These are phyloP conservation scores for Heliconius nattereri DNA, from an alignment of 1,140 invertebrate species.

Conservation along the genomic window DNA sequence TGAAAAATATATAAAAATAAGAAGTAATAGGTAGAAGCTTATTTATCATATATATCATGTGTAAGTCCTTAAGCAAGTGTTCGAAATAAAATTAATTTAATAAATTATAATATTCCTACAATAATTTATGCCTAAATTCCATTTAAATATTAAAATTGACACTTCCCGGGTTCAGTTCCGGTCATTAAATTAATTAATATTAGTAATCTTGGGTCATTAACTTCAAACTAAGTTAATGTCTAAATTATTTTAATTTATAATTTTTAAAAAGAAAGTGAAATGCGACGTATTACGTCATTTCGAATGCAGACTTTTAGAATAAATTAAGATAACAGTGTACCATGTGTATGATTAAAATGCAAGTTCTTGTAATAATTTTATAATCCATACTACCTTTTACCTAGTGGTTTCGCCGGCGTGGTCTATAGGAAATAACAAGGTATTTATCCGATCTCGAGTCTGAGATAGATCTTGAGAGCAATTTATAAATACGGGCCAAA, in stretches of 20 bases:
- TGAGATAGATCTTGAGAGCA: too few relatives aligned
- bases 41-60: too few relatives aligned
- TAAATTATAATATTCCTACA: not conserved
- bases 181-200: slow-evolving; percentile 10
- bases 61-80: too few relatives aligned
- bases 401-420: not conserved
- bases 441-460: too few relatives aligned
- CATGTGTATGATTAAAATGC: not conserved
- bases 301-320: not conserved
- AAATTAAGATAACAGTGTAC: not conserved
- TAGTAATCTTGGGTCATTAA: slow-evolving; percentile 21
- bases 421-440: too few relatives aligned
- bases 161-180: slow-evolving; percentile 4
- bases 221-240: slow-evolving; percentile 23
- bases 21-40: too few relatives aligned
- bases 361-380: not conserved
- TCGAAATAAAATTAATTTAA: not conserved
- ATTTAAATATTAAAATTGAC: not conserved
- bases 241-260: slow-evolving; percentile 26
- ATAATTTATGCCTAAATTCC: not conserved
- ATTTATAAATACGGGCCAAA: too few relatives aligned
- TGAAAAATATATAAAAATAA: too few relatives aligned
- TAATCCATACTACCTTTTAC: not conserved
- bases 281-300: not conserved
- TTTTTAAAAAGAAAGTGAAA: slow-evolving; percentile 26